A percentile compares a stretch with the other conserved stretches of the same genome.
Conservation (phyloP, 2,888 invertebrate genomes). For the Ariolimax columbianus region DNA sequence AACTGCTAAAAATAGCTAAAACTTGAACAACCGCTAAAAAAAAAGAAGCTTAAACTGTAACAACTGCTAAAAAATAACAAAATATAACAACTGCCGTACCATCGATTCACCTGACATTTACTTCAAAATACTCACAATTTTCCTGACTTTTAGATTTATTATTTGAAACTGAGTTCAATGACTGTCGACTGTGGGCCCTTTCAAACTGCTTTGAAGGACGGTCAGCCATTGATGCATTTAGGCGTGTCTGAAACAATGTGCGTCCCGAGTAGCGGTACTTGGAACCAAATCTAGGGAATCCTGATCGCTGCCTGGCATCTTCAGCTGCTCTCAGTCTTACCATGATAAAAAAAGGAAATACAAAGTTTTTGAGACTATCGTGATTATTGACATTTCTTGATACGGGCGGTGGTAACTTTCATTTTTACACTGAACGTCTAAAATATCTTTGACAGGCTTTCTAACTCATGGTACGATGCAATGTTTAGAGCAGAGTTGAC, state of each 20-base stretch:
- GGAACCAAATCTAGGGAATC: constrained; percentile 82
- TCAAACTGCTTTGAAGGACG: constrained; percentile 91
- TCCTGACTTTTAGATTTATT: constrained; percentile 51
- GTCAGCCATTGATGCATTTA: constrained; percentile 87
- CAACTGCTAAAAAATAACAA: no score
- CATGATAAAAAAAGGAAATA: not conserved
- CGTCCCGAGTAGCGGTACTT: constrained; percentile 97
- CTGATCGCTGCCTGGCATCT: constrained; percentile 85
- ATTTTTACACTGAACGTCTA: not conserved
- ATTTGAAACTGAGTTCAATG: constrained; percentile 44
- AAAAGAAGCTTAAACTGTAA: no score
- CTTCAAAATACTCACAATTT: constrained; percentile 44
- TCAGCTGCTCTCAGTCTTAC: constrained; percentile 93
- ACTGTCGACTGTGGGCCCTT: constrained; percentile 71
- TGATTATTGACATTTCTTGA: not conserved
- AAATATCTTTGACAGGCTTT: not conserved
- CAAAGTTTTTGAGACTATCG: not conserved
- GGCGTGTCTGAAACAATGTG: constrained; percentile 94
- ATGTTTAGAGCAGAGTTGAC: no score
- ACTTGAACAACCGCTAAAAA: no score
- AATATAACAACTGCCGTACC: no score
- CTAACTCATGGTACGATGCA: no score
- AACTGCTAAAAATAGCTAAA: no score
- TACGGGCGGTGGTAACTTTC: not conserved
- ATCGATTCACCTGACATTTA: not conserved